These are phyloP conservation scores for Gorsachius magnificus DNA, from an alignment of 2,797 vertebrate genomes.

Conservation along the genomic window DNA sequence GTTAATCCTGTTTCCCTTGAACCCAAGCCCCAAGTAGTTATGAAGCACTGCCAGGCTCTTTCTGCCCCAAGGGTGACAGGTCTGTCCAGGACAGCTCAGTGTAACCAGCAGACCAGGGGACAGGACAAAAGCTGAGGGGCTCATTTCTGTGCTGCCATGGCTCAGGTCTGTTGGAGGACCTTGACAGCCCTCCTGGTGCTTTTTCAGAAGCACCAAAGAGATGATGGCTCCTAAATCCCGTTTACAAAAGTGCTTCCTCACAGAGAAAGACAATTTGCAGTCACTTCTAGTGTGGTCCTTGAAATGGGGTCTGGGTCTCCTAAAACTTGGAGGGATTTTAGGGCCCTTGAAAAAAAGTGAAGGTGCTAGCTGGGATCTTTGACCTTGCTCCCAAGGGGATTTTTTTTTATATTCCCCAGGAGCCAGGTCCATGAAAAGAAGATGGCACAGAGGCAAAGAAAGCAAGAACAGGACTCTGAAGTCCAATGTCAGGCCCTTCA, in stretches of 20 bases:
- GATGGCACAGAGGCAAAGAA: background rate
- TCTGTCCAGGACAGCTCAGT: background rate
- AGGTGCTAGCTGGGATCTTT: too few relatives aligned
- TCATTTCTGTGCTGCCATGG: accelerated
- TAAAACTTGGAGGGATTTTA: background rate
- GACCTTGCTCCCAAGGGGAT: background rate
- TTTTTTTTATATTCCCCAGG: background rate
- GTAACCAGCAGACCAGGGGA: background rate
- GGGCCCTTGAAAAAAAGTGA: background rate
- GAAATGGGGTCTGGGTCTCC: background rate
- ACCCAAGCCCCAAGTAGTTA: background rate
- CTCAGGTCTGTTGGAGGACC: background rate
- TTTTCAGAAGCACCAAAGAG: background rate
- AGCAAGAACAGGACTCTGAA: background rate
- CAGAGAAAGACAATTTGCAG: background rate
- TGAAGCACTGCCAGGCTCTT: background rate
- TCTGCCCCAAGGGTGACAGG: background rate
- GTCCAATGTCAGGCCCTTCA: background rate
- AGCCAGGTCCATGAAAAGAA: background rate
- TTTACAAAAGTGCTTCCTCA: background rate
- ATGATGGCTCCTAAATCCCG: background rate
- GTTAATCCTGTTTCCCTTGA: background rate
- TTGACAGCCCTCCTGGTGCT: background rate
- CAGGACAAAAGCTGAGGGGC: background rate
- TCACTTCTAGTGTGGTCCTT: background rate